A percentile compares a stretch with the other conserved stretches of the same genome.
Conservation (phyloP, 2,797 vertebrate genomes). For the Peromyscus melanophrys region DNA sequence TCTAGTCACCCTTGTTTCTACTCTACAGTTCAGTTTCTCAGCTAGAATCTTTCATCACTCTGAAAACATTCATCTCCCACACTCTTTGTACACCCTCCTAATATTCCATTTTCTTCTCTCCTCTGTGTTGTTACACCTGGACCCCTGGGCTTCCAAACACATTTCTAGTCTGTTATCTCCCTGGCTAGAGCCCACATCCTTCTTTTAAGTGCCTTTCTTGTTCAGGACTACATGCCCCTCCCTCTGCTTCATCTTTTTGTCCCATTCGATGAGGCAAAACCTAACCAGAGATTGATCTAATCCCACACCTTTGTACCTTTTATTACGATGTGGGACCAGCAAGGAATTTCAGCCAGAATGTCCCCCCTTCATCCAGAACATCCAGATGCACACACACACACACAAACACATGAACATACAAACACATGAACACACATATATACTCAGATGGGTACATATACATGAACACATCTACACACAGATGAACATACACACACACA, state of each 20-base stretch:
- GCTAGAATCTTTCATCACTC: background rate
- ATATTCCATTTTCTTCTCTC: background rate
- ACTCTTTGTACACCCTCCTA: background rate
- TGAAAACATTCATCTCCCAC: background rate
- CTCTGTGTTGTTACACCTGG: background rate
- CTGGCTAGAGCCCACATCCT: background rate
- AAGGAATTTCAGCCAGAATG: background rate
- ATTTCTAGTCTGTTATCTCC: background rate
- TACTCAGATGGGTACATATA: background rate
- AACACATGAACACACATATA: background rate
- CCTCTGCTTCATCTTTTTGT: background rate
- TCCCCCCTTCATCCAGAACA: background rate
- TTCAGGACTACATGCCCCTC: background rate
- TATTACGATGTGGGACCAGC: background rate
- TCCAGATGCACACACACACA: background rate
- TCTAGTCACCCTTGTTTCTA: background rate
- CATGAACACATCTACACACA: background rate
- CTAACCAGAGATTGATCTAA: slow-evolving; percentile 20
- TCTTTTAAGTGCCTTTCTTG: background rate
- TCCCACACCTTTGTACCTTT: background rate
- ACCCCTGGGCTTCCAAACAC: background rate
- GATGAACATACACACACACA: background rate
- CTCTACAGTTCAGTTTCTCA: background rate
- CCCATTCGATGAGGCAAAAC: background rate
- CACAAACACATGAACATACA: background rate